Conservation (phyloP, 2,797 vertebrate genomes). For the Cyclopterus lumpus region DNA sequence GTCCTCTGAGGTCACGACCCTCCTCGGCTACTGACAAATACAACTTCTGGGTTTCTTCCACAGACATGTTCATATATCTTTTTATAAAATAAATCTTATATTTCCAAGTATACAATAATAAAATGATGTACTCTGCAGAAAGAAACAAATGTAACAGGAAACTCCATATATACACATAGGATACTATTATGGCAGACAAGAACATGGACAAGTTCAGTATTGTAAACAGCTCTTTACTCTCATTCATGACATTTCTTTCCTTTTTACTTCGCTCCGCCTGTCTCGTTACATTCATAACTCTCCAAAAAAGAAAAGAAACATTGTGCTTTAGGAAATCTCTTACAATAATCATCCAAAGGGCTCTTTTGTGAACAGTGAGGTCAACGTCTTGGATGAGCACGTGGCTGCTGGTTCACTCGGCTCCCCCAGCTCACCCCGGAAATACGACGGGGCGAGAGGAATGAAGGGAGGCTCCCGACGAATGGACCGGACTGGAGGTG, state of each 20-base stretch:
- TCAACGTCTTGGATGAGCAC: constrained; percentile 34
- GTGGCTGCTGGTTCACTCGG: constrained; percentile 44
- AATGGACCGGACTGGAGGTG: not conserved
- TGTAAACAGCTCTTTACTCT: constrained; percentile 82
- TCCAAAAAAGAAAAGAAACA: constrained; percentile 71
- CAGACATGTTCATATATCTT: constrained; percentile 68
- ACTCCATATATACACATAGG: constrained; percentile 77
- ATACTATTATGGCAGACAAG: constrained; percentile 81
- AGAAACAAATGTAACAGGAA: constrained; percentile 77
- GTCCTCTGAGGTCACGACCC: constrained; percentile 34
- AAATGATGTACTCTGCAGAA: constrained; percentile 78
- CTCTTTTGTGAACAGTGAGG: constrained; percentile 40
- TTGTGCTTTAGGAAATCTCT: constrained; percentile 89
- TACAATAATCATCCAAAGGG: constrained; percentile 31
- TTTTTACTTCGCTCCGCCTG: not conserved
- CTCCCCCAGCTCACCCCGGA: constrained; percentile 39
- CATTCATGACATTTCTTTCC: constrained; percentile 10
- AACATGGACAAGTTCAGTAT: constrained; percentile 73
- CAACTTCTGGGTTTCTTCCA: constrained; percentile 56
- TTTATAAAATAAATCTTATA: constrained; percentile 85
- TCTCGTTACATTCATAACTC: constrained; percentile 88
- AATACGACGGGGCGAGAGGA: constrained; percentile 1
- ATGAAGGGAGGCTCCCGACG: constrained; percentile 2
- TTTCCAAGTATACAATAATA: constrained; percentile 81
- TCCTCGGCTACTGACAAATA: constrained; percentile 63